phyloP scores from a whole-genome alignment of 1,140 invertebrate genomes.

The Goniozus legneri region DNA sequence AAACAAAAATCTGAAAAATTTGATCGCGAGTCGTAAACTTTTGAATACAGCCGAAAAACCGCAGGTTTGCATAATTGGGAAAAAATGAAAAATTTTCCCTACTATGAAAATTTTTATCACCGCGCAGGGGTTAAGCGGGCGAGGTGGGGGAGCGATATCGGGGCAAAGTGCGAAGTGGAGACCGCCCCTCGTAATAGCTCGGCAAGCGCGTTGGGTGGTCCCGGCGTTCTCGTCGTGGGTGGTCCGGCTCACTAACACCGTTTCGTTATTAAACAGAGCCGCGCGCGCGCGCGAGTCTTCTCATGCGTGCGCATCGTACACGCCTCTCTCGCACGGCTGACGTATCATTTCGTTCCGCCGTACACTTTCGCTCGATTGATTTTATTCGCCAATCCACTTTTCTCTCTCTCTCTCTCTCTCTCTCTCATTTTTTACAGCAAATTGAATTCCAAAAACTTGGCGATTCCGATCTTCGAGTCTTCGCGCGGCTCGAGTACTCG shows the following conservation, averaged over 20 bases:
- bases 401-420: too few relatives aligned
- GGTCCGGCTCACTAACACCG: conserved; percentile 13
- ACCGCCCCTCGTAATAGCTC: conserved; percentile 1
- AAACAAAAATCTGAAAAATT: too few relatives aligned
- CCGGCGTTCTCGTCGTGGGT: conserved; percentile 6
- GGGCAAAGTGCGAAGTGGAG: background rate
- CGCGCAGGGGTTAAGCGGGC: background rate
- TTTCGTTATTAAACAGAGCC: conserved; percentile 6
- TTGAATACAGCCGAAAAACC: too few relatives aligned
- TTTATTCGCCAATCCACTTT: background rate
- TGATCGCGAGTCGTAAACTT: too few relatives aligned
- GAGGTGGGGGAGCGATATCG: background rate
- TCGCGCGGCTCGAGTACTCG: too few relatives aligned
- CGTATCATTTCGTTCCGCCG: background rate
- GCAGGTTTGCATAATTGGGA: too few relatives aligned
- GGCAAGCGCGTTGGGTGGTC: conserved; percentile 11
- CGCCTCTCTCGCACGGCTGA: conserved; percentile 4
- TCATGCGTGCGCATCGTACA: conserved; percentile 22
- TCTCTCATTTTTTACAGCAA: too few relatives aligned
- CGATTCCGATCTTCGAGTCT: too few relatives aligned
- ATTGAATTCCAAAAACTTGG: too few relatives aligned
- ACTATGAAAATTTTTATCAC: too few relatives aligned
- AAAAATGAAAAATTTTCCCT: too few relatives aligned
- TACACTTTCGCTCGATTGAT: background rate
- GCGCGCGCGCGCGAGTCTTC: conserved; percentile 11